These are phyloP conservation scores for Rhamphomyia laevipes DNA, from an alignment of 2,888 invertebrate genomes.

Conservation along the genomic window DNA sequence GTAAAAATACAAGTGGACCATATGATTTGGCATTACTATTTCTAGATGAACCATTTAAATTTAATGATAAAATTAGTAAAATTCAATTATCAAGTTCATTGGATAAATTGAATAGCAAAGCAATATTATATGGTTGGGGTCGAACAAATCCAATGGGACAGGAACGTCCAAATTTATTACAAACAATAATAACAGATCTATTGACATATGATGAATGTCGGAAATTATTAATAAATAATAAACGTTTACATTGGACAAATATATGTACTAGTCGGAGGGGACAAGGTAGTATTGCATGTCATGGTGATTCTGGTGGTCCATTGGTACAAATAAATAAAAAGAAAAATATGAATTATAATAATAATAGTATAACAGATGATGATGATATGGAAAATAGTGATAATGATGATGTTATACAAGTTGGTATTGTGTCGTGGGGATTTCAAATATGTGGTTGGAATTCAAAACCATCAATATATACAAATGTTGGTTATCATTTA, in stretches of 20 bases:
- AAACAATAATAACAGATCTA: conserved; percentile 23
- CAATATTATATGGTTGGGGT: conserved; percentile 24
- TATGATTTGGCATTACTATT: conserved; percentile 45
- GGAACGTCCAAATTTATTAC: conserved; percentile 20
- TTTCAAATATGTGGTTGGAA: conserved; percentile 33
- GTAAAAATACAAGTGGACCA: conserved; percentile 20
- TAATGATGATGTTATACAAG: conserved; percentile 12
- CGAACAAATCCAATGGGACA: conserved; percentile 19
- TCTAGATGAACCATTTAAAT: conserved; percentile 23
- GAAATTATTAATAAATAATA: conserved; percentile 17
- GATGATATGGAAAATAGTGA: neutral
- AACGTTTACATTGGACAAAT: conserved; percentile 19
- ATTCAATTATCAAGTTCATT: conserved; percentile 10
- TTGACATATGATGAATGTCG: conserved; percentile 20
- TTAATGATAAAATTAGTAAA: conserved; percentile 25
- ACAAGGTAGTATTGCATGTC: conserved; percentile 33
- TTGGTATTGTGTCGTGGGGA: conserved; percentile 43
- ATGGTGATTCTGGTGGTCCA: conserved; percentile 35
- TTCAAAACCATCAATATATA: conserved; percentile 38
- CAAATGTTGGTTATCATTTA: conserved; percentile 24
- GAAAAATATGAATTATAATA: neutral
- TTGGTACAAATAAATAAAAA: conserved; percentile 16
- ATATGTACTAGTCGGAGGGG: conserved; percentile 19
- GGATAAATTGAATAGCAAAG: conserved; percentile 5
- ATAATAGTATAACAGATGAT: neutral